Evolutionary conservation across 2,888 invertebrate species (phyloP), one percentile per base, ranked within the genome.

Genomic region (Cosmopolites sordidus): DNA sequence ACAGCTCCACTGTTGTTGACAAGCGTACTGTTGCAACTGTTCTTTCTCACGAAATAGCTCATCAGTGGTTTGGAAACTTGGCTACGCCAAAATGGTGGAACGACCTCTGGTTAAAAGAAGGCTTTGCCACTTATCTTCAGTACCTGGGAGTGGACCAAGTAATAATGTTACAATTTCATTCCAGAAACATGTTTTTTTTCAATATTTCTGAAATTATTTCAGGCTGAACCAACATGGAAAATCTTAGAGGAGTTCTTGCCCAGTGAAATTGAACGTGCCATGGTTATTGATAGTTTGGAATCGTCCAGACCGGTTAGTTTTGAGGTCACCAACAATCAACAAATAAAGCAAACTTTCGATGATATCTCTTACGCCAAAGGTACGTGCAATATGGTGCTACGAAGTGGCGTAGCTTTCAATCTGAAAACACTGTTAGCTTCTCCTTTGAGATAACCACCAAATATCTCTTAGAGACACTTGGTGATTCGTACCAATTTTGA

Each of bases 1-100:
- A 62, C 2, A 73, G 74, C 1, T 75, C 78, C 16, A 74, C 76
- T 0, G 76, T 79, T 0, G 74, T 78, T 1, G 76, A 78, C 62
- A 78, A 77, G 54, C 77, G 78, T 60, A 75, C 72, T 47, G 76
- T 82, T 2, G 79, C 79, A 0, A 77, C 78, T 0, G 77, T 79
- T 55, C 68, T 83, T 8, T 76, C 82, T 0, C 89, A 89, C 67
- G 89, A 89, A 67, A 69, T 89, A 4, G 83, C 84, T 0, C 89
- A 89, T 69, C 87, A 84, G 74, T 87, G 87, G 86, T 87, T 86
- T 69, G 87, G 87, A 1, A 83, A 86, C 74, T 74, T 85, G 11
- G 84, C 85, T 48, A 85, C 86, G 2, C 83, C 83, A 67, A 72
- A 74, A 16, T 85, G 84, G 84, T 86, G 86, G 86, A 79, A 81